Conservation (phyloP, 2,888 invertebrate genomes). For the Willowsia nigromaculata region DNA sequence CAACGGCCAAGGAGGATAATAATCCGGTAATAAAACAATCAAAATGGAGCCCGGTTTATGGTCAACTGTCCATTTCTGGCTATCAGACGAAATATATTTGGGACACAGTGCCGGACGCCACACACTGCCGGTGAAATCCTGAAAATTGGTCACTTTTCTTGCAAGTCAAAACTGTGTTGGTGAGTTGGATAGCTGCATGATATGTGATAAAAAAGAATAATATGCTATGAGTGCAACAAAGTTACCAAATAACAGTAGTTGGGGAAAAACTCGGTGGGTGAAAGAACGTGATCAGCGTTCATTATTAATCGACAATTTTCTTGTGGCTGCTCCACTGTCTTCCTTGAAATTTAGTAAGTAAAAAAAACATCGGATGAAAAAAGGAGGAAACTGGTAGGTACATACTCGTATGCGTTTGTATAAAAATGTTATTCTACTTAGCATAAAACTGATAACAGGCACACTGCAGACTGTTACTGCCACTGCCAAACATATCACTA, state of each 20-base stretch:
- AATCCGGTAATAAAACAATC: constrained; percentile 68
- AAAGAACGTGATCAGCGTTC: constrained; percentile 66
- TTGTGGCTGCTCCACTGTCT: neutral
- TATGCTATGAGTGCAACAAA: constrained; percentile 14
- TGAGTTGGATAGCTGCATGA: constrained; percentile 25
- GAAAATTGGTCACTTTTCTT: constrained; percentile 67
- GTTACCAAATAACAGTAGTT: neutral
- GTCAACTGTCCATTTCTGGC: constrained; percentile 27
- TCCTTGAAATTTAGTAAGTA: constrained; percentile 9
- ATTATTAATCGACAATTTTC: constrained; percentile 64
- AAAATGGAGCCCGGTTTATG: constrained; percentile 18
- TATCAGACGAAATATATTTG: constrained; percentile 31
- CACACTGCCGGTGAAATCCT: constrained; percentile 52
- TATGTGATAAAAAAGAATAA: constrained; percentile 60
- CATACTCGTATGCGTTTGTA: too few species aligned
- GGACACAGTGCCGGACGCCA: constrained; percentile 34
- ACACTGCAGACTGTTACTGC: neutral
- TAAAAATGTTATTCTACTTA: constrained; percentile 46
- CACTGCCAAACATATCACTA: neutral
- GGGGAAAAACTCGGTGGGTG: constrained; percentile 55
- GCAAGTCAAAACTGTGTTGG: constrained; percentile 10
- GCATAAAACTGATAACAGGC: constrained; percentile 36
- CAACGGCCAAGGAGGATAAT: constrained; percentile 50
- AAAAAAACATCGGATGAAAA: constrained; percentile 12
- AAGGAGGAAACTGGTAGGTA: constrained; percentile 29